Base-by-base conservation (phyloP, 2,888 invertebrate genomes). In the Macaria notata region DNA sequence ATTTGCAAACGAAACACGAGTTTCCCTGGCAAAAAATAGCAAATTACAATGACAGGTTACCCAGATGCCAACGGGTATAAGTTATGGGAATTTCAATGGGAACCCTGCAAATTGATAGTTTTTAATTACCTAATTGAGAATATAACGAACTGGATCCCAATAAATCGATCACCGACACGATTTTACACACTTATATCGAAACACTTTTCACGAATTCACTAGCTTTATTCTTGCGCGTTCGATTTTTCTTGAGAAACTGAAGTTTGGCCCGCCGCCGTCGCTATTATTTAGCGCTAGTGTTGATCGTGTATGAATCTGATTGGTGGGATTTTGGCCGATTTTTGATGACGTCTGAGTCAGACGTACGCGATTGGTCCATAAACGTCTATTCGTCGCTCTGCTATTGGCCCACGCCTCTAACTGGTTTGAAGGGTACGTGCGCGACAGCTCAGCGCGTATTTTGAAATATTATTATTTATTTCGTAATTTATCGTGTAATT, bases 361-460 rank as follows among this genome's bases (percentile, higher is more conserved):
- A 67, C 61, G 7, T 4, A 61, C 58, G 30, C 72, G 65, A 93
- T 93, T 93, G 92, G 93, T 66, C 77, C 77, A 75, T 66, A 71
- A 76, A 38, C 69, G 83, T 71, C 82, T 88, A 93, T 93, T 93
- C 94, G 94, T 92, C 93, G 76, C 46, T 36, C 67, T 69, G 47
- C 71, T 64, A 94, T 95, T 94, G 95, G 95, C 93, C 93, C 94
- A 95, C 94, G 94, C 94, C 86, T 78, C 66, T 84, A 75, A 82
- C 78, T 86, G 83, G 84, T 74, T 79, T 68, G 69, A 65, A 59
- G 64, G 65, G 58, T 65, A 62, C 36, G 38, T 44, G 30, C 66
- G 56, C 42, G 53, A 41, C 33, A 36, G 65, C 70, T 66, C 72
- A 76, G 83, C 87, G 88, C 77, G 64, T 78, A 77, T 69, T 86